phyloP scores from a whole-genome alignment of 1,140 invertebrate genomes.

The Formica exsecta region DNA sequence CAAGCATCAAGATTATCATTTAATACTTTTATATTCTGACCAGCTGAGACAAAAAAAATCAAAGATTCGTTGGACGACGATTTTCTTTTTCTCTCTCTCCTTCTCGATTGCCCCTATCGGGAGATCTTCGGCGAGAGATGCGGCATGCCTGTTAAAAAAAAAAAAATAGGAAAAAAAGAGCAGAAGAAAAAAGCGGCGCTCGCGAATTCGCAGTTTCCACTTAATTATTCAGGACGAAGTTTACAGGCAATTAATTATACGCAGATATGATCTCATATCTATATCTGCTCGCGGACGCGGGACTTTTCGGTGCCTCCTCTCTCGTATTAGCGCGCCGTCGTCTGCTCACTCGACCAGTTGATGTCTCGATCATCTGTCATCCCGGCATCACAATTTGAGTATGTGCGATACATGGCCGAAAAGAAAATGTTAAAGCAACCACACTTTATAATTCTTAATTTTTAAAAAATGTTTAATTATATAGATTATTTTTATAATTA shows the following conservation, averaged over 20 bases:
- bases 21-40: constrained; percentile 12
- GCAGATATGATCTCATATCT: constrained; percentile 59
- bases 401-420: not conserved
- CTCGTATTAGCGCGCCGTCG: constrained; percentile 43
- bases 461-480: not conserved
- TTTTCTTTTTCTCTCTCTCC: not conserved
- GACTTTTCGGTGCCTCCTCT: constrained; percentile 37
- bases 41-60: not conserved
- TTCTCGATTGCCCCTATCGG: not conserved
- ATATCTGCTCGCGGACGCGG: constrained; percentile 23
- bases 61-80: not conserved
- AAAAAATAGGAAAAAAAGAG: not conserved
- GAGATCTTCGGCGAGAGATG: constrained; percentile 18
- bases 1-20: constrained; percentile 32
- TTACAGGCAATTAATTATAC: constrained; percentile 54
- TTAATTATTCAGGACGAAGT: constrained; percentile 52
- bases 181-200: not conserved
- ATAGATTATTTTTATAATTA: not conserved
- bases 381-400: constrained; percentile 14
- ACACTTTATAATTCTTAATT: not conserved
- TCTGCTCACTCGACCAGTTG: constrained; percentile 36
- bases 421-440: not conserved
- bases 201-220: constrained; percentile 45
- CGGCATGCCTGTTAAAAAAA: not conserved
- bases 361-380: constrained; percentile 56